Base-by-base conservation (phyloP, 2,888 invertebrate genomes). In the Cistogaster globosa region DNA sequence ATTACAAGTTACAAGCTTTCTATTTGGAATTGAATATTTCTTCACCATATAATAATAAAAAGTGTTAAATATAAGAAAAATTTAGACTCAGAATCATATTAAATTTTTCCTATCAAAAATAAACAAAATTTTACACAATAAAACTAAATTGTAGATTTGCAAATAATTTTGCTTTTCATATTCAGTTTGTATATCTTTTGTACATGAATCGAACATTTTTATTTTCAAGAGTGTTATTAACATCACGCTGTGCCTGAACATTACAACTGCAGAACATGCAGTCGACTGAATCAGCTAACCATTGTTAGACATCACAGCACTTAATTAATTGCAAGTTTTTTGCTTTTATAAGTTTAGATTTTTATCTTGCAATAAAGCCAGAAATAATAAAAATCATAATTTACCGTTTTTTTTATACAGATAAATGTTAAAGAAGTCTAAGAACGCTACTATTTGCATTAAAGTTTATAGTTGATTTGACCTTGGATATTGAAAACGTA, bases 301-400 rank as follows among this genome's bases (percentile, higher is more conserved):
- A 72, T 80, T 84, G 76, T 80, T 77, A 48, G 71, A 60, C 75
- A 78, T 74, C 32, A 57, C 57, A 85, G 72, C 78, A 78, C 45
- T 82, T 82, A 85, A 85, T 78, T 85, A 85, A 74, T 74, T 69
- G 78, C 65, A 32, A 42, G 63, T 74, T 65, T 74, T 74, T 63
- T 58, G 32, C 63, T 58, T 38, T 74, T 71, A 74, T 42, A 68
- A 62, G 62, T 45, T 75, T 78, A 69, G 67, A 68, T 75, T 48
- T 72, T 67, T 60, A 72, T 83, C 72, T 68, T 11, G 0, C 60
- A 16, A 63, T 51, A 12, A 55, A 48, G 75, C 80, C 53, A 51
- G 14, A 42, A 38, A 14, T 53, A 75, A 84, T 67, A 75, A 32
- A 32, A 32, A 42, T 12, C 42, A 68, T 69, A 74, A 63, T 78